These are phyloP conservation scores for Erinaceus europaeus DNA, from an alignment of 2,113 vertebrate genomes.

Conservation along the genomic window DNA sequence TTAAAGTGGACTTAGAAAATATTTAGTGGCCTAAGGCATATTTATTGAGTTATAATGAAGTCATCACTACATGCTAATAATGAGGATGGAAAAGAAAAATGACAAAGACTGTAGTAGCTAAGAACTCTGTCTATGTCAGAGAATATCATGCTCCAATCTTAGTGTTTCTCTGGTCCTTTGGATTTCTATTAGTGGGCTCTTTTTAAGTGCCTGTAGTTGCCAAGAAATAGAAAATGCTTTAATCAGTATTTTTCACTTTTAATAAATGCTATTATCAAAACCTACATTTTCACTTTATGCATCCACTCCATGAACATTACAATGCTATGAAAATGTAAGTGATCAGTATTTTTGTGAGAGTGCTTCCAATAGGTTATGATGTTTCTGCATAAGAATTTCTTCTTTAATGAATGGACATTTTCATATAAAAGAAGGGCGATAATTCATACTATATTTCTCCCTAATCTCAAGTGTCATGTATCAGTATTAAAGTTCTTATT, in stretches of 20 bases:
- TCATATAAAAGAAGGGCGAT: conserved; percentile 1
- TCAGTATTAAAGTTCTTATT: conserved; percentile 30
- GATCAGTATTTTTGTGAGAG: neutral
- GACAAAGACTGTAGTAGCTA: neutral
- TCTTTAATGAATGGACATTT: conserved; percentile 23
- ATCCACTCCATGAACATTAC: neutral
- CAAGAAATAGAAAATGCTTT: neutral
- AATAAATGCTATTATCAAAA: conserved; percentile 11
- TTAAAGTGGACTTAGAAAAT: neutral
- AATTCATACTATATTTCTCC: conserved; percentile 30
- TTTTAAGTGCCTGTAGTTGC: neutral
- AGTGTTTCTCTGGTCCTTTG: neutral
- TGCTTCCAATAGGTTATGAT: neutral
- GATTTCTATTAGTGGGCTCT: neutral
- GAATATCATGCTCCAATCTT: neutral
- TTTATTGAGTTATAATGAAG: neutral
- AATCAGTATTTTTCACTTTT: neutral
- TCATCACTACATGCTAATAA: conserved; percentile 10
- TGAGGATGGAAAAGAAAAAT: neutral
- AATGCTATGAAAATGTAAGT: neutral
- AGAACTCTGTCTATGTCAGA: neutral
- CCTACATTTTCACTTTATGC: neutral
- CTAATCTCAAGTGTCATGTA: neutral
- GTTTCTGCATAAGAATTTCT: conserved; percentile 25
- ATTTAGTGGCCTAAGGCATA: neutral